These are phyloP conservation scores for Ptychochromis oligacanthus DNA, from an alignment of 2,113 vertebrate genomes.

Conservation along the genomic window DNA sequence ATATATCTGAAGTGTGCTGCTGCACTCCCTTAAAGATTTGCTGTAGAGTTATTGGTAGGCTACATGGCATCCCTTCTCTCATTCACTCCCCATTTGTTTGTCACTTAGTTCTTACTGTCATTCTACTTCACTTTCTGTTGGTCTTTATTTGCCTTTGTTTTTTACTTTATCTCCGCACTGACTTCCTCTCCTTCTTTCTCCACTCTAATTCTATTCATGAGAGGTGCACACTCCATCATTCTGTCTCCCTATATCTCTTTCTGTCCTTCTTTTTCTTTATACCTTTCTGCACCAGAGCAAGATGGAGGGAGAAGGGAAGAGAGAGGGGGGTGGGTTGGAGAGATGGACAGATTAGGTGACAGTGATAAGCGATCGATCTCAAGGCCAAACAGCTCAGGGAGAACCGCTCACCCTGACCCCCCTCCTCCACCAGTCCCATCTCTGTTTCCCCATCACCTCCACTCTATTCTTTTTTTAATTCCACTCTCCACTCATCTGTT, in stretches of 20 bases:
- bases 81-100: conserved; percentile 22
- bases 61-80: conserved; percentile 9
- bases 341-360: conserved; percentile 79
- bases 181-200: conserved; percentile 57
- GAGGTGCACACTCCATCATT: conserved; percentile 74
- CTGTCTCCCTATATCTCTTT: conserved; percentile 74
- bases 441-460: not conserved
- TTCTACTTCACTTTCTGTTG: conserved; percentile 55
- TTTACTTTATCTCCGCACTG: conserved; percentile 52
- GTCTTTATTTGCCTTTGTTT: conserved; percentile 73
- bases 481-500: conserved; percentile 17
- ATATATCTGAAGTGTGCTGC: not conserved
- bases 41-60: conserved; percentile 47
- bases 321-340: conserved; percentile 18
- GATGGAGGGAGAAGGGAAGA: conserved; percentile 21
- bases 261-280: conserved; percentile 75
- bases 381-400: conserved; percentile 69
- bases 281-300: conserved; percentile 56
- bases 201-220: conserved; percentile 77
- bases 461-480: conserved; percentile 24
- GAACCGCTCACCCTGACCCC: not conserved
- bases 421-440: not conserved
- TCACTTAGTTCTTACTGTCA: conserved; percentile 55
- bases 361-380: conserved; percentile 80
- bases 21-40: conserved; percentile 42